Evolutionary conservation across 1,140 invertebrate genomes (phyloP), one percentile per base, ranked within the genome.

Genomic region (Drosophila novamexicana): DNA sequence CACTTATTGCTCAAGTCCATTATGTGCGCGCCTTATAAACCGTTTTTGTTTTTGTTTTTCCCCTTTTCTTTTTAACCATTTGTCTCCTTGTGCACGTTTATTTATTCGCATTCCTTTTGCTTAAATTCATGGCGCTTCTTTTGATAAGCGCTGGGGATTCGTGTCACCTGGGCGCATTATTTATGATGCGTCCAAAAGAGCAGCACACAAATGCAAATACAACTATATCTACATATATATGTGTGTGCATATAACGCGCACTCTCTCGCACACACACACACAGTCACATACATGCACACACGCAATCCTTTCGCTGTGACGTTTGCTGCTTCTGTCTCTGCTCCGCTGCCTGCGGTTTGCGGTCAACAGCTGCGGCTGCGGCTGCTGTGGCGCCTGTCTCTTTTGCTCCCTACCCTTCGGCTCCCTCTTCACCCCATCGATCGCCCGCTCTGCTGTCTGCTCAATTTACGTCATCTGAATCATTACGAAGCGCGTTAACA

Each of bases 291-390:
- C 50, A 14, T 39, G n/a, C 50, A 50, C 61, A 62, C 14, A 56
- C 29, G 54, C 72, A 78, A 89, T 84, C 84, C 84, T 88, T 88
- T 80, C 62, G 61, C 53, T 76, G 72, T 36, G 81, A 77, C 77
- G 22, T 42, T 42, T 32, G 44, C 56, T 58, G 58, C 45, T 39
- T 50, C 58, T 36, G 57, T 49, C 54, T 36, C 49, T 59, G 49
- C 64, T 57, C 56, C 50, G 29, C 67, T 57, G 49, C 49, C 22
- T 85, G 77, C 47, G 82, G 78, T 75, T 77, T 75, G 70, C 63
- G 79, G 79, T 75, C 37, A 57, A 61, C 68, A 42, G 66, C 32
- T 69, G 47, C 58, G 71, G 71, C 65, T 69, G 65, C 50, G 71
- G 71, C 65, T 74, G 65, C 50, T 74, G 71, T 69, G 70, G 70